phyloP scores from a whole-genome alignment of 2,888 invertebrate genomes.

The Alviniconcha strummeri region DNA sequence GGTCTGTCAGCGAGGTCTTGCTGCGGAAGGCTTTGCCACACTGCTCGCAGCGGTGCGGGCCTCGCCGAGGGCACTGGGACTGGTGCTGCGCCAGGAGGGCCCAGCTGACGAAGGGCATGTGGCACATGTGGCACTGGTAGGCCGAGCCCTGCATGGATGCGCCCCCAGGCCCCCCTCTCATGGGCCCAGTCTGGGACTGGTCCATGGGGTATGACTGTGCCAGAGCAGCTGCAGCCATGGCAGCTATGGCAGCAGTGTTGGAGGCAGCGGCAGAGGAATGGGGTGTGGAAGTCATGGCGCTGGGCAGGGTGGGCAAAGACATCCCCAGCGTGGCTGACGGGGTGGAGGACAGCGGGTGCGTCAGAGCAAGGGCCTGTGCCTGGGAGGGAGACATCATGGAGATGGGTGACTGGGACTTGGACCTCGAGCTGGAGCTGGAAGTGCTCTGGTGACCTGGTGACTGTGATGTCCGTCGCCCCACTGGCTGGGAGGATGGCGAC shows the following conservation, averaged over 20 bases:
- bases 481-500: slow-evolving; percentile 13
- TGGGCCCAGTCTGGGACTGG: slow-evolving; percentile 16
- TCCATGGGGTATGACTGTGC: slow-evolving; percentile 27
- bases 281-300: background rate
- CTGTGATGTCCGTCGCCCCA: slow-evolving; percentile 16
- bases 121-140: slow-evolving; percentile 32
- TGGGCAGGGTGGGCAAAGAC: slow-evolving; percentile 3
- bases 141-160: slow-evolving; percentile 6
- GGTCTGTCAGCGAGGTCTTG: slow-evolving; percentile 32
- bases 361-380: slow-evolving; percentile 9
- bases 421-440: slow-evolving; percentile 26
- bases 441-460: slow-evolving; percentile 32
- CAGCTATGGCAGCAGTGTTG: slow-evolving; percentile 18
- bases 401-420: slow-evolving; percentile 31
- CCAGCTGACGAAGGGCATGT: slow-evolving; percentile 35
- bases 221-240: slow-evolving; percentile 23
- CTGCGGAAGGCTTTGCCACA: slow-evolving; percentile 33
- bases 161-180: slow-evolving; percentile 16
- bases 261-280: background rate
- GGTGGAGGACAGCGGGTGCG: background rate
- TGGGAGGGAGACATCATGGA: slow-evolving; percentile 27
- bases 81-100: slow-evolving; percentile 30
- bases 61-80: slow-evolving; percentile 28
- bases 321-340: slow-evolving; percentile 1
- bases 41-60: slow-evolving; percentile 29